Conservation (phyloP, 2,797 vertebrate genomes). For the Loriculus beryllinus region DNA sequence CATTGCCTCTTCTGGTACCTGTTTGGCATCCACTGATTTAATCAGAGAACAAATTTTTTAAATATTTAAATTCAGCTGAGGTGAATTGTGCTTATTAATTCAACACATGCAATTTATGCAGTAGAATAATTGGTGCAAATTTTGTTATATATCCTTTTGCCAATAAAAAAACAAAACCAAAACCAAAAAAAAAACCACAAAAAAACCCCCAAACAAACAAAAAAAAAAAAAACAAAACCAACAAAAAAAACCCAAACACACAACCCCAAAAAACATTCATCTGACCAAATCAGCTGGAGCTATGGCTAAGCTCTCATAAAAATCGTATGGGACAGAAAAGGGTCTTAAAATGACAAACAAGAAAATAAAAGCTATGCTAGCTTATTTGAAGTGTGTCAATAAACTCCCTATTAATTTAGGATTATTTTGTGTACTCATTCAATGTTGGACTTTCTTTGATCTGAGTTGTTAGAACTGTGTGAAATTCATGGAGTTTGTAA, state of each 20-base stretch:
- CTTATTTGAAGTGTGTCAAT: not conserved
- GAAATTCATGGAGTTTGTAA: not conserved
- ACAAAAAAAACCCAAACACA: too few relatives aligned
- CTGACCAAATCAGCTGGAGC: not conserved
- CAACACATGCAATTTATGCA: not conserved
- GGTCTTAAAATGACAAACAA: not conserved
- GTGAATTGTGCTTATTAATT: not conserved
- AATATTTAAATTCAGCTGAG: not conserved
- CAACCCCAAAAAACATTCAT: not conserved
- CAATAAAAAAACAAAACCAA: not conserved
- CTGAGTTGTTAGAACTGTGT: not conserved
- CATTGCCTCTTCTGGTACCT: not conserved
- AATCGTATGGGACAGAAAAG: not conserved
- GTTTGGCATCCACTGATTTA: not conserved
- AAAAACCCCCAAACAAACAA: too few relatives aligned
- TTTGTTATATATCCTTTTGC: not conserved
- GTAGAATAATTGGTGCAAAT: not conserved
- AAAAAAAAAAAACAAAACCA: not conserved
- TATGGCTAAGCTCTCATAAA: not conserved
- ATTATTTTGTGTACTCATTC: not conserved
- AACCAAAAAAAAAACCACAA: too few relatives aligned
- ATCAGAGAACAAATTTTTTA: not conserved
- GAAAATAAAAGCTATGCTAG: constrained; percentile 4
- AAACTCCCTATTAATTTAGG: not conserved
- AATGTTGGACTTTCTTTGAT: constrained; percentile 7